These are phyloP conservation scores for Rostratula benghalensis DNA, from an alignment of 2,113 vertebrate genomes.

Conservation along the genomic window DNA sequence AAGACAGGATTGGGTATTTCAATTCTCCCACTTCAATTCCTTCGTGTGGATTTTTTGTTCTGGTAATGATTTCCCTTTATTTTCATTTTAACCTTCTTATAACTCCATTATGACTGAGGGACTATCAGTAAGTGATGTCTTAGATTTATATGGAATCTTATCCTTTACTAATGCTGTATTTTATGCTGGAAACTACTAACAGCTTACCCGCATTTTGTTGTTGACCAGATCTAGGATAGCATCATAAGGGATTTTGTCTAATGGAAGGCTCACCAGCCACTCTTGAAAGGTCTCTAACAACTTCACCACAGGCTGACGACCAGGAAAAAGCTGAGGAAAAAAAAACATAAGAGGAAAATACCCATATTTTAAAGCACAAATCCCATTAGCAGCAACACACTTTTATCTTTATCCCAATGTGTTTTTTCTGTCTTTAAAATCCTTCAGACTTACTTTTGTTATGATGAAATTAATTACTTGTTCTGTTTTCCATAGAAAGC, in stretches of 20 bases:
- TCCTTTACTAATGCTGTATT: conserved; percentile 42
- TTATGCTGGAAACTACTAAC: background rate
- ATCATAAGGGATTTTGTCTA: conserved; percentile 90
- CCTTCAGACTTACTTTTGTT: background rate
- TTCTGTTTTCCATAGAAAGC: background rate
- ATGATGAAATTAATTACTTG: background rate
- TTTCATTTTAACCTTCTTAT: conserved; percentile 67
- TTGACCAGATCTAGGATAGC: conserved; percentile 93
- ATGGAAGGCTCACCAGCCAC: conserved; percentile 91
- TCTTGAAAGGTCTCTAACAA: conserved; percentile 91
- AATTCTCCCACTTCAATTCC: conserved; percentile 3
- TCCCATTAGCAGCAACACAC: background rate
- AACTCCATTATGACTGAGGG: conserved; percentile 47
- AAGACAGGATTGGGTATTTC: background rate
- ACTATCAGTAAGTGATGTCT: conserved; percentile 45
- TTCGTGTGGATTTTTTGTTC: background rate
- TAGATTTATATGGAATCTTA: background rate
- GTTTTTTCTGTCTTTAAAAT: background rate
- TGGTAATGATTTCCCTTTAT: conserved; percentile 20
- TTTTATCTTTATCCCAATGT: background rate
- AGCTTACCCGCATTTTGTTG: conserved; percentile 94
- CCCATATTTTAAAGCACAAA: background rate
- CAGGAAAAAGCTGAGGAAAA: conserved; percentile 85
- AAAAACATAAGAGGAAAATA: background rate
- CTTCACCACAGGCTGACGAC: conserved; percentile 84